Conservation (phyloP, 2,888 invertebrate genomes). For the Coremacera marginata region DNA sequence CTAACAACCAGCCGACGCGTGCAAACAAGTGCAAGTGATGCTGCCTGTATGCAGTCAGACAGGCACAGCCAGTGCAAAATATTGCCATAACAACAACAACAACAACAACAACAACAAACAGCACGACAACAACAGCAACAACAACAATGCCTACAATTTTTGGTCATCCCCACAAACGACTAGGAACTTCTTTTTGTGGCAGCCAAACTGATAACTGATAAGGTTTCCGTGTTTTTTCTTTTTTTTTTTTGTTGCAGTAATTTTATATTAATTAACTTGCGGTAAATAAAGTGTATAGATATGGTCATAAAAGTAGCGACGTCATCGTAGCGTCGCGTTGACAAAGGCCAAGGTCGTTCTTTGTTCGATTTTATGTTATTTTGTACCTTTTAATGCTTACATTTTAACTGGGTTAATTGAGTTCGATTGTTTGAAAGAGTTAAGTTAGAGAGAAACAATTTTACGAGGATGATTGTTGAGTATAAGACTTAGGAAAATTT, state of each 20-base stretch:
- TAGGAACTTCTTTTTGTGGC: background rate
- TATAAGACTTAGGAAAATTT: too few species aligned
- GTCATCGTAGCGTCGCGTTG: background rate
- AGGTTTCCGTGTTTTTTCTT: background rate
- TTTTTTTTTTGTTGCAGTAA: background rate
- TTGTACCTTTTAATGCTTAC: too few species aligned
- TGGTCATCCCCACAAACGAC: background rate
- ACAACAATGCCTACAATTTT: too few species aligned
- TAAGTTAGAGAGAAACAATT: too few species aligned
- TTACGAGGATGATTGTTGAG: too few species aligned
- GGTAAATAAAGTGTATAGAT: background rate
- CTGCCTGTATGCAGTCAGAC: conserved; percentile 42
- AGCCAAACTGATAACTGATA: background rate
- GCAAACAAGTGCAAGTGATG: conserved; percentile 62
- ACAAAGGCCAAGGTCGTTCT: conserved; percentile 22
- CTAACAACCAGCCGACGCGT: background rate
- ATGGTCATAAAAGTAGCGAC: conserved; percentile 5
- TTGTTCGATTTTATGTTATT: too few species aligned
- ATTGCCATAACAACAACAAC: conserved; percentile 14
- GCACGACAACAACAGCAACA: background rate
- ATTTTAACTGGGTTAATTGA: too few species aligned
- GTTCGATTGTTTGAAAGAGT: too few species aligned
- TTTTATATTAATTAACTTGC: conserved; percentile 6
- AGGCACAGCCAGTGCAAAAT: background rate
- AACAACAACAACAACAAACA: conserved; percentile 16